These are phyloP conservation scores for Perognathus longimembris DNA, from an alignment of 2,113 vertebrate species.

Conservation along the genomic window DNA sequence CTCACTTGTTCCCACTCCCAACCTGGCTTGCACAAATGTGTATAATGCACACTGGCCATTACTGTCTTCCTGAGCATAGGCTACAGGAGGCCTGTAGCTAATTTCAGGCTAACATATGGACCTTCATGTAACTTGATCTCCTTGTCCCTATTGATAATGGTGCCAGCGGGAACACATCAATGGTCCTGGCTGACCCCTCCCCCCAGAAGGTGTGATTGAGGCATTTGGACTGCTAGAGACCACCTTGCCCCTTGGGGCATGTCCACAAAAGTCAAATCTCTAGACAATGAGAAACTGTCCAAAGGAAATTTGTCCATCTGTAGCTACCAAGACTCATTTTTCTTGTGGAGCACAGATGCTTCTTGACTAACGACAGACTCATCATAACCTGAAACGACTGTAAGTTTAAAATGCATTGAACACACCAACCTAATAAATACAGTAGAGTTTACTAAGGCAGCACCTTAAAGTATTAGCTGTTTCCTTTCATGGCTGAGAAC, in stretches of 20 bases:
- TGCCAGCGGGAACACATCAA: background rate
- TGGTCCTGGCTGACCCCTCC: background rate
- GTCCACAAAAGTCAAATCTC: background rate
- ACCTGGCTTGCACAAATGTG: background rate
- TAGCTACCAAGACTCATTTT: background rate
- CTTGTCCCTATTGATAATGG: slow-evolving; percentile 40
- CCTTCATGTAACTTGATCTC: background rate
- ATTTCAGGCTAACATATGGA: slow-evolving; percentile 50
- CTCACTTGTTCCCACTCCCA: background rate
- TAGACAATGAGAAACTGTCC: background rate
- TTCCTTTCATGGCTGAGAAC: background rate
- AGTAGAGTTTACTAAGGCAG: background rate
- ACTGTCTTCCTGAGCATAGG: background rate
- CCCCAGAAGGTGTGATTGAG: background rate
- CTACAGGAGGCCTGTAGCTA: background rate
- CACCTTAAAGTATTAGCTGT: background rate
- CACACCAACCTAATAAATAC: background rate
- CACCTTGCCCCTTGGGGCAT: slow-evolving; percentile 38
- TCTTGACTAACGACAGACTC: background rate
- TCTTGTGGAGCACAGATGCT: background rate
- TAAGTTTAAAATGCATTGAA: background rate
- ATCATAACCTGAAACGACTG: background rate
- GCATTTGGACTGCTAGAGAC: slow-evolving; percentile 44
- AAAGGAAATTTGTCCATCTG: background rate
- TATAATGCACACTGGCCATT: background rate